These are phyloP conservation scores for Drosophila biarmipes DNA, from an alignment of 1,140 invertebrate genomes.

Conservation along the genomic window DNA sequence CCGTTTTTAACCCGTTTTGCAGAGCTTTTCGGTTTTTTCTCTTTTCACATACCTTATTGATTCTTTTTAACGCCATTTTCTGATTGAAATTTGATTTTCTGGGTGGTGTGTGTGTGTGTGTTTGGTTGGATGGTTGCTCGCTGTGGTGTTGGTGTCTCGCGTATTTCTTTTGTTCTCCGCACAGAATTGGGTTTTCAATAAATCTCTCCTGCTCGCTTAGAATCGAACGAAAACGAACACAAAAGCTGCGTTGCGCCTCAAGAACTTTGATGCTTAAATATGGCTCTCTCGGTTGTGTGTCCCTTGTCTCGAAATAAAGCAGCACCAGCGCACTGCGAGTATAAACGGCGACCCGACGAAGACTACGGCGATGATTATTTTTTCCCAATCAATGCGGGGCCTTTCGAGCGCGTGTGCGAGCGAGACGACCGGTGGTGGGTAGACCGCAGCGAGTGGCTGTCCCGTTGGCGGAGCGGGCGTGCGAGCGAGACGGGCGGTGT, in stretches of 20 bases:
- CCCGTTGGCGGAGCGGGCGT: constrained; percentile 2
- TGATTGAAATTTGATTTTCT: constrained; percentile 84
- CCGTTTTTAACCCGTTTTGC: constrained; percentile 30
- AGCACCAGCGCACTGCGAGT: constrained; percentile 72
- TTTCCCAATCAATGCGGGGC: constrained; percentile 50
- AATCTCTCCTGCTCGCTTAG: constrained; percentile 23
- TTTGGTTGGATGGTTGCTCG: constrained; percentile 62
- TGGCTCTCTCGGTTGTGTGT: constrained; percentile 65
- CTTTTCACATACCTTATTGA: constrained; percentile 94
- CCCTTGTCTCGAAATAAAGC: constrained; percentile 77
- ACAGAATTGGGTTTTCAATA: constrained; percentile 50
- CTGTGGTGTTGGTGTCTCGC: constrained; percentile 69
- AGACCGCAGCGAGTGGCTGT: constrained; percentile 25
- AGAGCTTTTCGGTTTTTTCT: constrained; percentile 30
- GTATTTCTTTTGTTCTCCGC: constrained; percentile 74
- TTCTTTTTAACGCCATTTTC: constrained; percentile 97
- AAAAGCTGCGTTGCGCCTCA: constrained; percentile 70
- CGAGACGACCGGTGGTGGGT: constrained; percentile 34
- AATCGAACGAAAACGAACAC: constrained; percentile 71
- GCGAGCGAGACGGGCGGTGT: constrained; percentile 42
- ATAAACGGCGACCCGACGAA: constrained; percentile 77
- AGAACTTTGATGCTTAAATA: constrained; percentile 54
- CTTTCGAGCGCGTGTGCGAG: constrained; percentile 10
- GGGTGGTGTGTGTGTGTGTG: constrained; percentile 72
- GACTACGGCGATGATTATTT: constrained; percentile 72